These are phyloP conservation scores for Takifugu ocellatus DNA, from an alignment of 2,797 vertebrate genomes.

Conservation along the genomic window DNA sequence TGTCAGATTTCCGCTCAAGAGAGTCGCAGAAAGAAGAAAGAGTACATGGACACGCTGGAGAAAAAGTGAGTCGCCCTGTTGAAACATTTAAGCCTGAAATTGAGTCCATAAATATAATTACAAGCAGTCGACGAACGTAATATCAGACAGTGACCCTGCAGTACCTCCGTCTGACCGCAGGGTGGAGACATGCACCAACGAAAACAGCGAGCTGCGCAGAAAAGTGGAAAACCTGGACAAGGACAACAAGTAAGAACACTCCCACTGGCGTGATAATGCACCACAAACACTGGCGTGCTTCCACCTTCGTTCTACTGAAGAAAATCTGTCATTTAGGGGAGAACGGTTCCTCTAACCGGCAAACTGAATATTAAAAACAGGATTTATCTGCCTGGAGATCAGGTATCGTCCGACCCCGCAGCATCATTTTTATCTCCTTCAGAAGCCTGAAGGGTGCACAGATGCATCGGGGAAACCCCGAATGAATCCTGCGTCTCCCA, in stretches of 20 bases:
- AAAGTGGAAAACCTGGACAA: constrained; percentile 95
- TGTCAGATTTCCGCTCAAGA: constrained; percentile 96
- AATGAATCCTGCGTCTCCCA: constrained; percentile 15
- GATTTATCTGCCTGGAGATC: too few relatives aligned
- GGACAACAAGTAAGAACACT: constrained; percentile 85
- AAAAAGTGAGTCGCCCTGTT: constrained; percentile 84
- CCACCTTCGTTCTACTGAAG: too few relatives aligned
- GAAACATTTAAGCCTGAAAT: not conserved
- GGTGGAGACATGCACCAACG: constrained; percentile 95
- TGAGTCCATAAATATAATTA: not conserved
- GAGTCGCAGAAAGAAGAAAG: constrained; percentile 98
- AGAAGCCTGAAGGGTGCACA: not conserved
- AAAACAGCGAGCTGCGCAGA: constrained; percentile 91
- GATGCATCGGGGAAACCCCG: constrained; percentile 15
- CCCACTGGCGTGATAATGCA: too few relatives aligned
- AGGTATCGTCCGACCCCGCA: not conserved
- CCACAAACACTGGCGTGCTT: too few relatives aligned
- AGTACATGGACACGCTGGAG: constrained; percentile 97
- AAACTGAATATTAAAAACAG: too few relatives aligned
- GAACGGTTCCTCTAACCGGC: too few relatives aligned
- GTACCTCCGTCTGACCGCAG: constrained; percentile 68
- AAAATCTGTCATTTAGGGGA: too few relatives aligned
- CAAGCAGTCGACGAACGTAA: not conserved
- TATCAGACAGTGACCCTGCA: constrained; percentile 23
- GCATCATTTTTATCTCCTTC: not conserved